These are phyloP conservation scores for Galeruca laticollis DNA, from an alignment of 2,888 invertebrate species.

Conservation along the genomic window DNA sequence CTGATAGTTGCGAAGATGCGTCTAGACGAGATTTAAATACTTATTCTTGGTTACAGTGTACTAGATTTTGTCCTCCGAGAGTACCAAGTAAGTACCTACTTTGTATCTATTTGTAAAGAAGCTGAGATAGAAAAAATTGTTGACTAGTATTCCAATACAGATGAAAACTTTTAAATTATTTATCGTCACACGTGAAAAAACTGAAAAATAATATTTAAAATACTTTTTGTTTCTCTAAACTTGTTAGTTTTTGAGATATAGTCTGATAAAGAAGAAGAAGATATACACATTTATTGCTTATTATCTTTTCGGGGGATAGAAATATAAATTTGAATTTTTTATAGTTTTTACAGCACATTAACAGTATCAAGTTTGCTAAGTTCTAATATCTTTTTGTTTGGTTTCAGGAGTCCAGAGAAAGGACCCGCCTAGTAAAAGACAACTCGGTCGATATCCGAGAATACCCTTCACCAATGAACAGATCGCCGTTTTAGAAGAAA, in stretches of 20 bases:
- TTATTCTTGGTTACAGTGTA: conserved; percentile 76
- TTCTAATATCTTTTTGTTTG: conserved; percentile 16
- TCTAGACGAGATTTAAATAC: conserved; percentile 16
- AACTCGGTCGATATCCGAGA: conserved; percentile 75
- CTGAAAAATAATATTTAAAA: too few relatives aligned
- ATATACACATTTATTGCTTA: conserved; percentile 1
- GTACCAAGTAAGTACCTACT: conserved; percentile 74
- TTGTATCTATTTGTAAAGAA: too few relatives aligned
- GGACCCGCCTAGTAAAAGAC: conserved; percentile 68
- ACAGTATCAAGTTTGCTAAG: too few relatives aligned
- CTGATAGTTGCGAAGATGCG: conserved; percentile 25
- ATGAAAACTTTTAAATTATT: too few relatives aligned
- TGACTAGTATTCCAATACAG: too few relatives aligned
- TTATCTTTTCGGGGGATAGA: not conserved
- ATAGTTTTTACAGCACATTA: not conserved
- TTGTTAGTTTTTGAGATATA: conserved; percentile 28
- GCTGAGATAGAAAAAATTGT: too few relatives aligned
- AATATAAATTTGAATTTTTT: not conserved
- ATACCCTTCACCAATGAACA: conserved; percentile 81
- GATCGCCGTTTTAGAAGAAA: conserved; percentile 76
- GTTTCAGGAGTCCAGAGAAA: conserved; percentile 60
- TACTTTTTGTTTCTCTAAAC: too few relatives aligned
- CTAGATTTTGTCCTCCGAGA: conserved; percentile 79
- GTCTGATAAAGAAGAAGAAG: too few relatives aligned
- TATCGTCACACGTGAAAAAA: too few relatives aligned